Evolutionary conservation across 1,140 invertebrate species (phyloP).

Genomic region (Drosophila prosaltans): DNA sequence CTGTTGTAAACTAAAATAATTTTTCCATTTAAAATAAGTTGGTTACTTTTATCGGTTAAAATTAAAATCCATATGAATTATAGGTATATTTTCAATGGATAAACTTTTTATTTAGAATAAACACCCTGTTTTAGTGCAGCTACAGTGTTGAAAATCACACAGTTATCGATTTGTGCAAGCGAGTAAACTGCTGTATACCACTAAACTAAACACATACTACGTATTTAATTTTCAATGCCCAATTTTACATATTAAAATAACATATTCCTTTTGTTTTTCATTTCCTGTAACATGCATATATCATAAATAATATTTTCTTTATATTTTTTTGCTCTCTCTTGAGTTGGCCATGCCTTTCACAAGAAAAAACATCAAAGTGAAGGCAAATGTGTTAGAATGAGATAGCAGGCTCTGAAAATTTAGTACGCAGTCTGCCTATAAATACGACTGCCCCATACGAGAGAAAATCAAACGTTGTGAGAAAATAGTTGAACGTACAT

Average conservation of each 20-base stretch:
- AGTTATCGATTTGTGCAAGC: constrained; percentile 35
- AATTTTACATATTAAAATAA: constrained; percentile 2
- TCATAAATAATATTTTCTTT: not conserved
- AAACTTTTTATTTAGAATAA: not conserved
- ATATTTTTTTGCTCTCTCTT: not conserved
- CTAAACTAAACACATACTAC: constrained; percentile 23
- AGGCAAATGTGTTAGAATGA: constrained; percentile 9
- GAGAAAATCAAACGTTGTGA: constrained; percentile 16
- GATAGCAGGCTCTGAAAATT: constrained; percentile 14
- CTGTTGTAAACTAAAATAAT: no score
- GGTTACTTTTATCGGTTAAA: no score
- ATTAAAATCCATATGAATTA: constrained; percentile 1
- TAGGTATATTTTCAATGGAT: constrained; percentile 2
- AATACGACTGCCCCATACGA: constrained; percentile 18
- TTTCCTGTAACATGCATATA: not conserved
- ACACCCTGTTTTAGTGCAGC: not conserved
- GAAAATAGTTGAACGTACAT: constrained; percentile 38
- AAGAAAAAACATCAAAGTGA: not conserved
- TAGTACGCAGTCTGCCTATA: constrained; percentile 23
- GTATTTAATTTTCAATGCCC: constrained; percentile 40
- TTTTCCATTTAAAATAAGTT: no score
- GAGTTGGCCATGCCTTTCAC: not conserved
- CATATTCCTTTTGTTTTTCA: not conserved
- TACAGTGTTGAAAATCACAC: constrained; percentile 11
- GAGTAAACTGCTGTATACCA: constrained; percentile 6